These are phyloP conservation scores for Diplolepis rosae DNA, from an alignment of 2,888 invertebrate genomes.

Conservation along the genomic window DNA sequence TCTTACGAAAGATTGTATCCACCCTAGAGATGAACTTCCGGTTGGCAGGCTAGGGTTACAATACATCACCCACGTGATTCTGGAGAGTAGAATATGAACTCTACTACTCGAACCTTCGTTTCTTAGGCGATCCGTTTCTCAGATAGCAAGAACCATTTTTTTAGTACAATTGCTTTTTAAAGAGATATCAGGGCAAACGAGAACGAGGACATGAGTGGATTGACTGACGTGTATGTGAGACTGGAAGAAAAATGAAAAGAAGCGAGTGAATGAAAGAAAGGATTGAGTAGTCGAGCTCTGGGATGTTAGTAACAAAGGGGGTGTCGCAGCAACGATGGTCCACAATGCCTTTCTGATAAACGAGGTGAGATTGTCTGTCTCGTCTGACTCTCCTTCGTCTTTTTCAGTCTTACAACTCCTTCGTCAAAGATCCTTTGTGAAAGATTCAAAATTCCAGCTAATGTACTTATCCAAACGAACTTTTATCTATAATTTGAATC, in stretches of 20 bases:
- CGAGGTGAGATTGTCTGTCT: slow-evolving; percentile 71
- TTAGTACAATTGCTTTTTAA: slow-evolving; percentile 64
- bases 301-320: slow-evolving; percentile 70
- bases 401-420: slow-evolving; percentile 23
- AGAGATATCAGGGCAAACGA: slow-evolving; percentile 50
- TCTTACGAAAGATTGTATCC: slow-evolving; percentile 48
- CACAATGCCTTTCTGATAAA: slow-evolving; percentile 66
- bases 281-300: slow-evolving; percentile 69
- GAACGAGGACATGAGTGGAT: slow-evolving; percentile 39
- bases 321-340: slow-evolving; percentile 62
- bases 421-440: slow-evolving; percentile 10
- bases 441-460: slow-evolving; percentile 14
- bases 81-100: slow-evolving; percentile 27
- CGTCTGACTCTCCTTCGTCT: slow-evolving; percentile 47
- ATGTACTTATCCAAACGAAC: background rate
- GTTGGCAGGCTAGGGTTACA: slow-evolving; percentile 46
- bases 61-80: slow-evolving; percentile 19
- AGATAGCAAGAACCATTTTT: slow-evolving; percentile 56
- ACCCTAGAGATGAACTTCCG: slow-evolving; percentile 50
- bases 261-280: slow-evolving; percentile 67
- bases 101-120: slow-evolving; percentile 22
- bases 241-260: slow-evolving; percentile 66
- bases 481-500: too few species aligned
- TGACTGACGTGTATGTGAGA: slow-evolving; percentile 41
- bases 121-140: slow-evolving; percentile 41